Conservation (phyloP, 1,140 invertebrate genomes). For the Phthorimaea operculella region DNA sequence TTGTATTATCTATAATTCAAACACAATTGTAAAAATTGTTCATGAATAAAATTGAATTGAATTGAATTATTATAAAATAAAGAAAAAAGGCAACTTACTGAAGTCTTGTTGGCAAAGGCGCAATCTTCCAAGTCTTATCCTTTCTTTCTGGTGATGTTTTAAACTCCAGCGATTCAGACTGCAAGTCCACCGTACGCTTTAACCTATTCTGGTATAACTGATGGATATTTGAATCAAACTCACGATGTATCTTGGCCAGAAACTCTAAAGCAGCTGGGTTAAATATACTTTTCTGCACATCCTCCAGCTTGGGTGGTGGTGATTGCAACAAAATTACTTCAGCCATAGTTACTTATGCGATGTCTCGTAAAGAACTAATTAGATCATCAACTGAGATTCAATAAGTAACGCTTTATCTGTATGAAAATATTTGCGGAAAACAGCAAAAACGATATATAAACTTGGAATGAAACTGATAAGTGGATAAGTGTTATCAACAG, state of each 20-base stretch:
- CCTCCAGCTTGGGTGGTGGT: conserved; percentile 61
- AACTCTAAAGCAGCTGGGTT: conserved; percentile 53
- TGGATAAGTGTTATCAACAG: too few species aligned
- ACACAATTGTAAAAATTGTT: too few species aligned
- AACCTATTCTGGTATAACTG: conserved; percentile 52
- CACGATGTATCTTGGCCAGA: conserved; percentile 49
- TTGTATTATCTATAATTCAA: too few species aligned
- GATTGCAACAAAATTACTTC: conserved; percentile 54
- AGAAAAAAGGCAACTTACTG: conserved; percentile 33
- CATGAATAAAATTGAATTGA: too few species aligned
- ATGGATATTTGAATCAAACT: conserved; percentile 62
- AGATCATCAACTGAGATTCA: too few species aligned
- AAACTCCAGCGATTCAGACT: conserved; percentile 38
- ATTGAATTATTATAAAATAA: too few species aligned
- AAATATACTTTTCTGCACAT: conserved; percentile 61
- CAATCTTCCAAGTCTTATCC: conserved; percentile 67
- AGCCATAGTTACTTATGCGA: conserved; percentile 25
- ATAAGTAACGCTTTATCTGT: too few species aligned
- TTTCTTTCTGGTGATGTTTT: conserved; percentile 40
- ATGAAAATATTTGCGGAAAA: too few species aligned
- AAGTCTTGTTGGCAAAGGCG: conserved; percentile 64
- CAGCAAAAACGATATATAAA: too few species aligned
- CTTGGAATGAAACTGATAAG: too few species aligned
- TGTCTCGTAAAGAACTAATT: too few species aligned
- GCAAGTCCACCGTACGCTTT: conserved; percentile 36